Percentiles rank a stretch among this genome's conserved stretches.
Conservation (phyloP, 2,797 vertebrate genomes). For the Trachurus trachurus region DNA sequence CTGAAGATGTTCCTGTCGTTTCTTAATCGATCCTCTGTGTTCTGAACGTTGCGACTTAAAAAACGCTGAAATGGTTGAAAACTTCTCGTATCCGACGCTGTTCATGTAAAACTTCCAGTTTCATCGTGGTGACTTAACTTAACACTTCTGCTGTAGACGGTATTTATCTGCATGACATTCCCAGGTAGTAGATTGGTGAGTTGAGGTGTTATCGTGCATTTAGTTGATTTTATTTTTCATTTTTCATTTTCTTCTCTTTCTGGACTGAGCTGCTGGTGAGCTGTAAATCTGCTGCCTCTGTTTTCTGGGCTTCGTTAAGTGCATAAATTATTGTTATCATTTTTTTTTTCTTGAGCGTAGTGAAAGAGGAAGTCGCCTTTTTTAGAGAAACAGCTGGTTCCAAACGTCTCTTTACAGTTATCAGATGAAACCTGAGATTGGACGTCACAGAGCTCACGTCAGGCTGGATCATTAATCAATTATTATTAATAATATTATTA, state of each 20-base stretch:
- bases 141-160: slow-evolving; percentile 69
- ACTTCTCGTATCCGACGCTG: slow-evolving; percentile 50
- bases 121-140: slow-evolving; percentile 76
- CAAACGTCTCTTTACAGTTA: slow-evolving; percentile 27
- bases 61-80: slow-evolving; percentile 70
- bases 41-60: slow-evolving; percentile 76
- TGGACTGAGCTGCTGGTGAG: slow-evolving; percentile 79
- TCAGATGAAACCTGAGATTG: background rate
- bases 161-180: slow-evolving; percentile 85
- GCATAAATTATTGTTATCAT: slow-evolving; percentile 79
- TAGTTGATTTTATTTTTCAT: slow-evolving; percentile 46
- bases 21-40: slow-evolving; percentile 72
- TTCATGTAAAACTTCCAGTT: slow-evolving; percentile 77
- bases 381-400: slow-evolving; percentile 54
- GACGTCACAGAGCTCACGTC: background rate
- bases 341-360: slow-evolving; percentile 60
- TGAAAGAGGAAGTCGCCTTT: slow-evolving; percentile 54
- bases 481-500: too few species aligned
- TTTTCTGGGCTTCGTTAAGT: slow-evolving; percentile 79
- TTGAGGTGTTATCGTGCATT: slow-evolving; percentile 73
- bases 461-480: background rate
- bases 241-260: slow-evolving; percentile 50
- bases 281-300: slow-evolving; percentile 63
- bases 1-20: slow-evolving; percentile 66
- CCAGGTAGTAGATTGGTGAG: slow-evolving; percentile 65